Evolutionary conservation across 2,888 invertebrate species (phyloP), one percentile per base, ranked within the genome.

Genomic region (Drosophila imparisetae): DNA sequence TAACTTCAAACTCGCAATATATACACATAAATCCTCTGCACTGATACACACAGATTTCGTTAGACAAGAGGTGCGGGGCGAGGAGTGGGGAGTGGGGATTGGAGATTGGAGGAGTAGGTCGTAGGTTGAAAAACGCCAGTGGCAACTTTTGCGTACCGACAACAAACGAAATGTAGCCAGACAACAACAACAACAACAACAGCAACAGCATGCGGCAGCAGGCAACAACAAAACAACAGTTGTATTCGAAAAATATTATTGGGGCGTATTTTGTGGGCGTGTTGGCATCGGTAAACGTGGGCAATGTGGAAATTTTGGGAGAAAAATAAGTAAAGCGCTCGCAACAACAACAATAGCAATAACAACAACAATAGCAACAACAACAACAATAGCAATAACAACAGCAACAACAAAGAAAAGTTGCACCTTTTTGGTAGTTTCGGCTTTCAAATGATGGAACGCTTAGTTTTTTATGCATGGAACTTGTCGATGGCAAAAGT

Each of bases 1-100:
- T 78, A 89, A 90, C 89, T 87, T 90, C 90, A 90, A 90, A 89
- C 89, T 87, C 75, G 70, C 74, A 87, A 90, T 78, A 90, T 82
- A 90, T 89, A 90, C 87, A 87, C 87, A 87, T 87, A 87, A 87
- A 87, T 87, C 89, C 90, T 77, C 66, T 70, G 68, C 84, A 80
- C 89, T 86, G 86, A 88, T 90, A 90, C 83, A 88, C 86, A 89
- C 76, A 81, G 81, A 85, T 80, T 71, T 73, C 61, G 72, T 75
- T 83, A 66, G 54, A 73, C 63, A 70, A 40, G 48, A 32, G 36
- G 15, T 38, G 52, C 10, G 45, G 5, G 52, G 5, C 27, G 54
- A 50, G 55, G 15, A 38, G 10, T 21, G 34, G 11, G 18, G 11
- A 7, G 36, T 13, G 18, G 34, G 45, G 18, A 32, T 6, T 10